Base-by-base conservation (phyloP, 2,888 invertebrate species). In the Chesias legatella region DNA sequence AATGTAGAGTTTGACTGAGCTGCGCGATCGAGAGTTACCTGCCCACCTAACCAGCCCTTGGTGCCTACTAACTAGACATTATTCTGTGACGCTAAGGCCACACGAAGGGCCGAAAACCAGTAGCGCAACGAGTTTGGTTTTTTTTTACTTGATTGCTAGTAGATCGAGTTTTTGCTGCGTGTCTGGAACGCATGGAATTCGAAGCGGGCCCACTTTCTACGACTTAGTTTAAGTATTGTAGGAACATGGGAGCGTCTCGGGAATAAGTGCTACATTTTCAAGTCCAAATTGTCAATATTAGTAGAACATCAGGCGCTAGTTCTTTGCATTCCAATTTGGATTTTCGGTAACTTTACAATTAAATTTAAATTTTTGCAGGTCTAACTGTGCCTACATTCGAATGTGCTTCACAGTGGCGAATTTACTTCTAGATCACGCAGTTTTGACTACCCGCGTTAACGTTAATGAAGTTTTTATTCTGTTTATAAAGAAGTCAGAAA, bases 1-100 rank as follows among this genome's bases (percentile, higher is more conserved):
- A 50, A 68, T 58, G 55, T 60, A 51, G 48, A 45, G 66, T 66
- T 58, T 65, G 73, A 84, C 75, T 84, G 84, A 43, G 49, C 42
- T 30, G 30, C 26, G 24, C 11, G 24, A 28, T n/a, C n/a, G n/a
- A n/a, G n/a, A n/a, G n/a, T n/a, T n/a, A n/a, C n/a, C n/a, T n/a
- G 23, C 37, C 32, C 44, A 24, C 42, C 42, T 35, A 37, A 52
- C 46, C 33, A 32, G 49, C 56, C 50, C 54, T 28, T 33, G 42
- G 36, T 46, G 32, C 10, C 10, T 3, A 11, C 11, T 31, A 13
- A 32, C 38, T 38, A n/a, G 6, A 17, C 8, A 11, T 13, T 34
- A 34, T 21, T 34, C 34, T 30, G 30, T 21, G 22, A 6, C 3
- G n/a, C 9, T 22, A 33, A 29, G 33, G 29, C 11, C 33, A 17